Evolutionary conservation across 2,113 vertebrate species (phyloP), one percentile per base, ranked within the genome.

Genomic region (Asarcornis scutulata): DNA sequence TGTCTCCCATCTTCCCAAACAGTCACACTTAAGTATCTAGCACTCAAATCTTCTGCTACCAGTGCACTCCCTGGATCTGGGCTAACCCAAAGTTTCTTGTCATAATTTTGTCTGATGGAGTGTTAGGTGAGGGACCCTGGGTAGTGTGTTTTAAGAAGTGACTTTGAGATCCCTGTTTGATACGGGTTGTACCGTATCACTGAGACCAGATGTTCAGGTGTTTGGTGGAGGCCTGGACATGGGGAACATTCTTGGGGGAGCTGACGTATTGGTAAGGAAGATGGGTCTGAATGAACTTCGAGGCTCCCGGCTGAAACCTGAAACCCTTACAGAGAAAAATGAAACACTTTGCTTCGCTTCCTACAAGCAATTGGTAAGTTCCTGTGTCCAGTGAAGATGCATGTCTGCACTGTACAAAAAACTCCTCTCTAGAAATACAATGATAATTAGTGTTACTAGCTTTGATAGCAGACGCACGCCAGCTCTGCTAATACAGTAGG

Each of bases 161-260:
- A 82, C 50, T 69, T 58, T 40, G 34, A 76, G 32, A 86, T 50
- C 4, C 3, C 6, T 42, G 11, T 86, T 85, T 80, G 44, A 50
- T 31, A 64, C 1, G 6, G 36, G 10, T 79, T 76, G 44, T 32
- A 76, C 9, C 18, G 23, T 4, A 85, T n/a, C 14, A 50, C 44
- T 83, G 67, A 89, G 55, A 71, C 10, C 27, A 62, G 34, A 76
- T 31, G 8, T 46, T 77, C 23, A 75, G 29, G 10, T 31, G 26
- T 69, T 44, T 53, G 50, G 38, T 74, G 50, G 42, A 74, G 9
- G 22, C 66, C 6, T 6, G 38, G 34, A 89, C 17, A 44, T 0
- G 0, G 5, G 22, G 22, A 89, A 64, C 1, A 1, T 60, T 88
- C 79, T 68, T 0, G 0, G 63, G 21, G 5, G 36, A 84, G 5